Conservation (phyloP, 2,113 vertebrate genomes). For the Pseudois nayaur region DNA sequence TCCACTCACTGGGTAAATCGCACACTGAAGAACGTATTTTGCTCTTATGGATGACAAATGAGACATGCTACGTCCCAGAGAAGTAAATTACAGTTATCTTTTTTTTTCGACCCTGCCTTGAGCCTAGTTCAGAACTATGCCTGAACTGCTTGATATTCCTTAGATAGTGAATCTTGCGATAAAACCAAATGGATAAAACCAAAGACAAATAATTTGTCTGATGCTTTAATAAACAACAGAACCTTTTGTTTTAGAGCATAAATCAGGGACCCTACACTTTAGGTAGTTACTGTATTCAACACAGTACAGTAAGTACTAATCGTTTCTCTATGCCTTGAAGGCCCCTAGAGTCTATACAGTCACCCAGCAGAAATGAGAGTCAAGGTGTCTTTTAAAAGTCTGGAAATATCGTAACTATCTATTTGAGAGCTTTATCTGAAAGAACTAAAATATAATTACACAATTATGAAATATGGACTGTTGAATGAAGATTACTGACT, state of each 20-base stretch:
- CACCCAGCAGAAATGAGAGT: background rate
- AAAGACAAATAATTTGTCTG: background rate
- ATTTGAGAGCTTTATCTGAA: background rate
- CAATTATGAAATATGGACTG: background rate
- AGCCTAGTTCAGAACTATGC: background rate
- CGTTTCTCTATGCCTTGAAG: background rate
- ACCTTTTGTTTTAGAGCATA: background rate
- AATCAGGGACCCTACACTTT: background rate
- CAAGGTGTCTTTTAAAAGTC: background rate
- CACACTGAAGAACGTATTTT: background rate
- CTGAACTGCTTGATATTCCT: background rate
- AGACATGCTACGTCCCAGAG: background rate
- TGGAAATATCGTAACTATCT: background rate
- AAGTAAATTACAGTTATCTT: background rate
- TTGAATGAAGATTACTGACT: background rate
- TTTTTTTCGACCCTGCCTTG: background rate
- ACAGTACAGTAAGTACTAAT: background rate
- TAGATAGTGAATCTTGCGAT: background rate
- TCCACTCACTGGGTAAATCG: background rate
- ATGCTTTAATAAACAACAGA: background rate
- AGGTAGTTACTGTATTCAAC: background rate
- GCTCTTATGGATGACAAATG: background rate
- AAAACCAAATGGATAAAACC: background rate
- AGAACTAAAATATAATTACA: background rate
- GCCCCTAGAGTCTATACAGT: background rate